Base-by-base conservation (phyloP, 2,888 invertebrate species). In the Strigamia transsilvanica region DNA sequence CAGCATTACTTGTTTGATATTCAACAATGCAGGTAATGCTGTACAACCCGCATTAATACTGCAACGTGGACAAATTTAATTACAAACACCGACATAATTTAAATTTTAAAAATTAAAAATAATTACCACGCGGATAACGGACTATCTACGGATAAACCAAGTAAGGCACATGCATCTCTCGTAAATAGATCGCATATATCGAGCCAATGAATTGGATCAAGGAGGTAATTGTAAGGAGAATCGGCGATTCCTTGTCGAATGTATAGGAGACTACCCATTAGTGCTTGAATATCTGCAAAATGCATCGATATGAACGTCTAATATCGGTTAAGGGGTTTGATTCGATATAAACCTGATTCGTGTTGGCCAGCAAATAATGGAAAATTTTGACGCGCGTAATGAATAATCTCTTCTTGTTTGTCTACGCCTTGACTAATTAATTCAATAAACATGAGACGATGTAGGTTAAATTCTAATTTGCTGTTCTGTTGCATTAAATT, bases 21-120 rank as follows among this genome's bases (percentile, higher is more conserved):
- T 98, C 83, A 98, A 91, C 83, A 99, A 90, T 66, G 98, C 97
- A 21, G 99, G 99, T 85, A 99, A 90, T 79, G 98, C 98, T 42
- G 93, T 93, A 86, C 96, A 95, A 79, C 99, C 99, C 34, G 98
- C 97, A 87, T 94, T 93, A 85, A 98, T 93, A 84, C 96, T 92
- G 85, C 87, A 86, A 80, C 18, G 10, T 0, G 6, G 41, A 23
- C n/a, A 15, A 38, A 78, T 13, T 46, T 2, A 78, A 38, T 78
- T 41, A n/a, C 10, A 23, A 66, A 15, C 23, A 32, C 5, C 3
- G 27, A 15, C 15, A 2, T 18, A 73, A 23, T 18, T 10, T 61
- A 18, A 61, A n/a, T 18, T n/a, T 3, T 3, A 21, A 23, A 23
- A 23, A 61, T 78, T n/a, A 27, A 85, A 27, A 27, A 27, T 27